These are phyloP conservation scores for Acropora yongei DNA, from an alignment of 64 coral and sea anemone species.

Conservation along the genomic window DNA sequence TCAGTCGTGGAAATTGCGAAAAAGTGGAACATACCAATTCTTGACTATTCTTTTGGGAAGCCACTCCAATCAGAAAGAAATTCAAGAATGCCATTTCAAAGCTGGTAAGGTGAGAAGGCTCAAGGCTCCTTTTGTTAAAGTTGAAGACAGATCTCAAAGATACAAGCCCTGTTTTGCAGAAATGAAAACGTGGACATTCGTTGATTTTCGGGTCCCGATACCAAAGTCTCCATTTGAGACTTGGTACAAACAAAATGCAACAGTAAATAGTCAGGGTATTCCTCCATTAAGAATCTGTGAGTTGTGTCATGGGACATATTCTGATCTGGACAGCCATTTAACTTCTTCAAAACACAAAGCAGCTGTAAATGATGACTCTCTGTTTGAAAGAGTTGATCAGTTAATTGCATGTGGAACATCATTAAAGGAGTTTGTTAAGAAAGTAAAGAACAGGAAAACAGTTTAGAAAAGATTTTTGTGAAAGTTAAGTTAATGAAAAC, in stretches of 20 bases:
- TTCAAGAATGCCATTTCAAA: not conserved
- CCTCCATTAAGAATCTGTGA: not conserved
- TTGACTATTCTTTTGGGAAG: not conserved
- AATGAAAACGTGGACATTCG: not conserved
- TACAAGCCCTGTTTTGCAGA: conserved; percentile 25
- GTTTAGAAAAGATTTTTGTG: not conserved
- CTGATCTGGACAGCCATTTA: not conserved
- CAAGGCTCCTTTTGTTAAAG: conserved; percentile 29
- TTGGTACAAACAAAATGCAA: not conserved
- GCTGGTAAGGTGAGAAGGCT: not conserved
- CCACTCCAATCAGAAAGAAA: not conserved
- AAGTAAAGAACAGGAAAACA: not conserved
- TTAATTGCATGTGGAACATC: not conserved
- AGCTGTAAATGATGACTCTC: not conserved
- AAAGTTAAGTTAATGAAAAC: not conserved
- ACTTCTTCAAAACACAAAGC: not conserved
- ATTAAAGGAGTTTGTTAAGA: not conserved
- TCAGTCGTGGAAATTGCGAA: not conserved
- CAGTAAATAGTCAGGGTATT: not conserved
- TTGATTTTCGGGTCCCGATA: conserved; percentile 1
- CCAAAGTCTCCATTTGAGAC: conserved; percentile 2
- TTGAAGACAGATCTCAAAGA: conserved; percentile 25
- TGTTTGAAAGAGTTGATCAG: not conserved
- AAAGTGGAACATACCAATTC: not conserved
- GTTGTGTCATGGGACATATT: not conserved